These are phyloP conservation scores for Rallus crepitans DNA, from an alignment of 2,797 vertebrate genomes.

Conservation along the genomic window DNA sequence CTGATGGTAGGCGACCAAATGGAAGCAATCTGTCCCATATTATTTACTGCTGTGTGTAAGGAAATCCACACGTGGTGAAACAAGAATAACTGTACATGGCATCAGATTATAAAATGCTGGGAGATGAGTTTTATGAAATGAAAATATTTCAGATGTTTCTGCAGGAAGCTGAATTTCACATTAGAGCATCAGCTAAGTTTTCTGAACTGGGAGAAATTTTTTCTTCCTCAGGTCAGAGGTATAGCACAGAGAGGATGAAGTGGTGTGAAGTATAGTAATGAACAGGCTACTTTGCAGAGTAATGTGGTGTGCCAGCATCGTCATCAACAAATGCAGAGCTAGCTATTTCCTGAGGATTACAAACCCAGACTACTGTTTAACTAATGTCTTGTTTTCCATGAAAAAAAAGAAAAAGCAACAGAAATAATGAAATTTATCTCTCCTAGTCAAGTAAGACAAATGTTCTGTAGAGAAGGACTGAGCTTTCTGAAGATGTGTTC, in stretches of 20 bases:
- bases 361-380: conserved; percentile 16
- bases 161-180: neutral
- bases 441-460: neutral
- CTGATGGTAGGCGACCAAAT: neutral
- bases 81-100: neutral
- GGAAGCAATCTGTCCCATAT: neutral
- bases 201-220: neutral
- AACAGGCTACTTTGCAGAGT: neutral
- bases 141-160: neutral
- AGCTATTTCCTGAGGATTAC: conserved; percentile 11
- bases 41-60: neutral
- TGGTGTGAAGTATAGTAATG: neutral
- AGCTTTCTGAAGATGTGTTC: neutral
- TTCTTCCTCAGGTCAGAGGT: fast-evolving
- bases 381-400: neutral
- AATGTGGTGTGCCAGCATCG: neutral
- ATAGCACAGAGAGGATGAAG: neutral
- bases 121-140: neutral
- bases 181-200: neutral
- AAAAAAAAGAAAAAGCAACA: neutral
- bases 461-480: neutral
- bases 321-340: neutral
- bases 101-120: neutral
- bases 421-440: neutral
- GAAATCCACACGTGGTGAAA: neutral